phyloP scores from a whole-genome alignment of 2,888 invertebrate genomes.

The Drosophila siamana region DNA sequence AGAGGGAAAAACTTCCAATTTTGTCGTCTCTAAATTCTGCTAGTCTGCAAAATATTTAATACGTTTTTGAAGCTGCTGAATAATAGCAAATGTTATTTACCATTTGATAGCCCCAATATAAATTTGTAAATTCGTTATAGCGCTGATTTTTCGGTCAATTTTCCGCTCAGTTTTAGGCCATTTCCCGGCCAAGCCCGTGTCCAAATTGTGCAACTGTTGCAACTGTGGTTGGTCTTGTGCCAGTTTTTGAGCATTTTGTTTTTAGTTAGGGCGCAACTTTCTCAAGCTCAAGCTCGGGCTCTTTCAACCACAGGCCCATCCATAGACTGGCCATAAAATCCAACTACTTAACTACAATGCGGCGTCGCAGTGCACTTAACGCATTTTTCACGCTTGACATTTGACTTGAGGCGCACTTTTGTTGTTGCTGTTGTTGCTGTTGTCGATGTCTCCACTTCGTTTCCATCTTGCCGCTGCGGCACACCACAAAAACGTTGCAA shows the following conservation, averaged over 20 bases:
- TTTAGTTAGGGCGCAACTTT: constrained; percentile 49
- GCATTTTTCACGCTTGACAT: constrained; percentile 85
- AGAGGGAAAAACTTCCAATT: too few relatives aligned
- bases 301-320: constrained; percentile 23
- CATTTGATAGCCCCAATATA: background rate
- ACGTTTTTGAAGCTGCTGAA: too few relatives aligned
- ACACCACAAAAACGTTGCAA: constrained; percentile 44
- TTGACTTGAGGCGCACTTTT: constrained; percentile 83
- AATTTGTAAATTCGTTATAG: constrained; percentile 10
- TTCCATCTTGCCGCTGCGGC: constrained; percentile 42
- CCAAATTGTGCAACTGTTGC: constrained; percentile 24
- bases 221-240: constrained; percentile 12
- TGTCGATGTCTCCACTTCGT: constrained; percentile 54
- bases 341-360: constrained; percentile 77
- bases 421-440: too few relatives aligned
- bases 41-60: too few relatives aligned
- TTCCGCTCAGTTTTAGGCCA: constrained; percentile 29
- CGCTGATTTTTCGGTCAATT: constrained; percentile 5
- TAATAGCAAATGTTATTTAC: background rate
- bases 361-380: constrained; percentile 79
- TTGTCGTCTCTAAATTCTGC: too few relatives aligned
- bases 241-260: constrained; percentile 25
- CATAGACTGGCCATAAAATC: constrained; percentile 57
- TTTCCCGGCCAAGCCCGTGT: constrained; percentile 23
- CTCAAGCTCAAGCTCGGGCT: constrained; percentile 46